Evolutionary conservation across 2,797 vertebrate genomes (phyloP).

Genomic region (Oreochromis mossambicus): DNA sequence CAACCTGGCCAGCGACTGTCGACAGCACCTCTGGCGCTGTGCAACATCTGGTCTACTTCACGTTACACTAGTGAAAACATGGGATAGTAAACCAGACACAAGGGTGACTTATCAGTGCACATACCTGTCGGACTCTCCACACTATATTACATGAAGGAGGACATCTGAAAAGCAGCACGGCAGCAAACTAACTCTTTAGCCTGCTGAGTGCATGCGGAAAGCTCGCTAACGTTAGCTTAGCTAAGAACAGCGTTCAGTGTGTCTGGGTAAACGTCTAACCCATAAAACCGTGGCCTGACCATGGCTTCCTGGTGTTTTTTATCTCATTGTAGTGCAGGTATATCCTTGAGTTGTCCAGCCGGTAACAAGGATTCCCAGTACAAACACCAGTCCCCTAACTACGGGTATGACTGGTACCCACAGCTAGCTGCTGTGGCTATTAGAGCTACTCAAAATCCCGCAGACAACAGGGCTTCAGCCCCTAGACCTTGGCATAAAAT

Average conservation of each 20-base stretch:
- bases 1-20: background rate
- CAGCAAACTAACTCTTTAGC: background rate
- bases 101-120: background rate
- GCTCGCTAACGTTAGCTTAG: slow-evolving; percentile 3
- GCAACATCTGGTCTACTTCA: background rate
- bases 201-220: background rate
- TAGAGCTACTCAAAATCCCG: background rate
- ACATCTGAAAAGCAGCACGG: background rate
- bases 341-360: background rate
- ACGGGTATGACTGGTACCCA: background rate
- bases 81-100: background rate
- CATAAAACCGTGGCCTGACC: background rate
- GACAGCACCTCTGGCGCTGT: background rate
- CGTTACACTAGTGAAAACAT: background rate
- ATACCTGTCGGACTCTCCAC: background rate
- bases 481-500: background rate
- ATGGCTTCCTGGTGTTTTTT: fast-evolving
- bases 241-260: background rate
- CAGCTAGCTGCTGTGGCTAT: slow-evolving; percentile 31
- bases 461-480: background rate
- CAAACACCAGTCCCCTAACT: background rate
- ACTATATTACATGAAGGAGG: background rate
- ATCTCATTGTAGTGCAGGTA: fast-evolving
- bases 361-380: too few species aligned
- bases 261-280: background rate